These are phyloP conservation scores for Festucalex cinctus DNA, from an alignment of 2,113 vertebrate genomes.

Conservation along the genomic window DNA sequence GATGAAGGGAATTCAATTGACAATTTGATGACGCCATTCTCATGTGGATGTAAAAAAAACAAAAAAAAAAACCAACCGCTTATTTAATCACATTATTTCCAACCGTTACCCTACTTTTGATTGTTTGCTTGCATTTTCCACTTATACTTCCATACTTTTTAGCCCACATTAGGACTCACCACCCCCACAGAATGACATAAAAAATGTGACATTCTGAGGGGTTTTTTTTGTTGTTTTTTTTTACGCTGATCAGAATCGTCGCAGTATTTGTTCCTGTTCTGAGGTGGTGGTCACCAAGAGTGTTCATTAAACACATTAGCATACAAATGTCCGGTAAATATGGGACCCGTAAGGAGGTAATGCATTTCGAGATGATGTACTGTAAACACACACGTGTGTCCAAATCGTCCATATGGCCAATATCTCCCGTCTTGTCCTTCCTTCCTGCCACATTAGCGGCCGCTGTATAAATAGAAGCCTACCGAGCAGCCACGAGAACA, in stretches of 20 bases:
- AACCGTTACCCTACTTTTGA: too few species aligned
- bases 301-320: neutral
- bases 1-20: neutral
- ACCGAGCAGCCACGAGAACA: conserved; percentile 52
- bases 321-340: neutral
- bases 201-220: too few species aligned
- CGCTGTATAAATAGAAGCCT: conserved; percentile 65
- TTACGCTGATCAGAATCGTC: too few species aligned
- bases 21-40: neutral
- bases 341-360: neutral
- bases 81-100: too few species aligned
- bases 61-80: too few species aligned
- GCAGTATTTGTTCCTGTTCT: too few species aligned
- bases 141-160: too few species aligned
- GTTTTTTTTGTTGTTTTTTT: too few species aligned
- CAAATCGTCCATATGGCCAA: conserved; percentile 46
- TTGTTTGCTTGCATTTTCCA: too few species aligned
- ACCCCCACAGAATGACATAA: too few species aligned
- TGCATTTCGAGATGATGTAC: neutral
- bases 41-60: neutral
- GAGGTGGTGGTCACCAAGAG: neutral
- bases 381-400: neutral
- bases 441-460: conserved; percentile 63
- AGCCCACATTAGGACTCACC: too few species aligned
- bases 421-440: conserved; percentile 56